Conservation (phyloP, 2,113 vertebrate species). For the Caranx ignobilis region DNA sequence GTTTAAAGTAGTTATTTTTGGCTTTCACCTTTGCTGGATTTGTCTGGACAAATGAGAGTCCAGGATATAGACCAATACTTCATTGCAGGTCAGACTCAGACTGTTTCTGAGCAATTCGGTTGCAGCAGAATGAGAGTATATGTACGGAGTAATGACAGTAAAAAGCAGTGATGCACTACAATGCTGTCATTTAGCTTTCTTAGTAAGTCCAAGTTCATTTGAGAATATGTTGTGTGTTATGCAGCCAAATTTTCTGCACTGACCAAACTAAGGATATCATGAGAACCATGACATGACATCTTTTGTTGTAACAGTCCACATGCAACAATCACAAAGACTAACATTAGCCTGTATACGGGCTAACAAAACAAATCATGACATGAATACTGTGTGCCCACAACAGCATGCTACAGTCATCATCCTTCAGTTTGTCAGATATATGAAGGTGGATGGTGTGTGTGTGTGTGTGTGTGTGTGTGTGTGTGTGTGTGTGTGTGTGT, state of each 20-base stretch:
- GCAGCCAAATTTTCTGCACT: neutral
- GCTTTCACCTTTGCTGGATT: neutral
- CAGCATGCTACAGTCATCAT: too few relatives aligned
- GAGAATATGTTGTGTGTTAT: neutral
- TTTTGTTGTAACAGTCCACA: too few relatives aligned
- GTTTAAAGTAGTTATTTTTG: conserved; percentile 12
- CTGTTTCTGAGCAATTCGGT: neutral
- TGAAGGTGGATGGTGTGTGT: too few relatives aligned
- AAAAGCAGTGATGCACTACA: conserved; percentile 12
- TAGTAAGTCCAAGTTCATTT: neutral
- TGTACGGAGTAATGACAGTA: neutral
- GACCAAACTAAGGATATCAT: neutral
- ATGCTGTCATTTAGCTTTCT: neutral
- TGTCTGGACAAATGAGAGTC: conserved; percentile 18
- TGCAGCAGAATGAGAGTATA: conserved; percentile 3
- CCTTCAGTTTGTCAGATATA: too few relatives aligned
- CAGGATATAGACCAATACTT: neutral
- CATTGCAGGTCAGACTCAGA: neutral
- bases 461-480: too few relatives aligned
- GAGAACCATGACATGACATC: too few relatives aligned
- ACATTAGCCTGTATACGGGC: too few relatives aligned
- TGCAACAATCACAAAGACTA: too few relatives aligned
- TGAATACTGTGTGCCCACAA: too few relatives aligned
- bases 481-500: too few relatives aligned
- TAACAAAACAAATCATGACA: too few relatives aligned